Evolutionary conservation across 2,888 invertebrate genomes (phyloP).

Genomic region (Stenchaetothrips biformis): DNA sequence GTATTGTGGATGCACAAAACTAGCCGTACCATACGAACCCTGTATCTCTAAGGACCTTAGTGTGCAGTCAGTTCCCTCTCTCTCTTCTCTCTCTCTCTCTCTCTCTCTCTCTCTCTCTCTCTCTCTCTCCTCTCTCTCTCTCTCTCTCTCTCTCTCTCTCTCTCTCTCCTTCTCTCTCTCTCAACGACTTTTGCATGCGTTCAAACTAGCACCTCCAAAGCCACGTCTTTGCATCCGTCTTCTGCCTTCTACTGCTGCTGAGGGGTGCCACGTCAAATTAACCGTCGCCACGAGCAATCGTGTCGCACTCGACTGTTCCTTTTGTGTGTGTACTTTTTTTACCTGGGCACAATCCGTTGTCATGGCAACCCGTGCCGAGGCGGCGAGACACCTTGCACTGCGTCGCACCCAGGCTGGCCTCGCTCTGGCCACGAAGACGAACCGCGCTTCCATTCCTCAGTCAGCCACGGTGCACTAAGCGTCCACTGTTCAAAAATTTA

Average conservation of each 20-base stretch:
- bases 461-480: too few species aligned
- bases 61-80: too few species aligned
- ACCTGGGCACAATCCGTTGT: neutral
- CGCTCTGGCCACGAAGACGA: too few species aligned
- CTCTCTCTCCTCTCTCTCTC: neutral
- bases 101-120: constrained; percentile 34
- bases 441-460: too few species aligned
- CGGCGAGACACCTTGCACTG: too few species aligned
- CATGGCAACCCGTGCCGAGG: too few species aligned
- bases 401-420: too few species aligned
- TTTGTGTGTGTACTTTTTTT: constrained; percentile 21
- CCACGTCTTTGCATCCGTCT: constrained; percentile 1
- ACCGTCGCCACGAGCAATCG: neutral
- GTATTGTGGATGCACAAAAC: too few species aligned
- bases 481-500: too few species aligned
- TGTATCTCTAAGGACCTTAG: constrained; percentile 33
- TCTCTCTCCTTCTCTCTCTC: too few species aligned
- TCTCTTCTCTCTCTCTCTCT: constrained; percentile 24
- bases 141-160: too few species aligned
- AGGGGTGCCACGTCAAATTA: neutral
- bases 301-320: neutral
- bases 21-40: too few species aligned
- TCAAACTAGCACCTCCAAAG: neutral
- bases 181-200: neutral
- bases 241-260: constrained; percentile 3